Evolutionary conservation across 2,797 vertebrate species (phyloP), one percentile per base, ranked within the genome.

Genomic region (Acanthurus lineatus): DNA sequence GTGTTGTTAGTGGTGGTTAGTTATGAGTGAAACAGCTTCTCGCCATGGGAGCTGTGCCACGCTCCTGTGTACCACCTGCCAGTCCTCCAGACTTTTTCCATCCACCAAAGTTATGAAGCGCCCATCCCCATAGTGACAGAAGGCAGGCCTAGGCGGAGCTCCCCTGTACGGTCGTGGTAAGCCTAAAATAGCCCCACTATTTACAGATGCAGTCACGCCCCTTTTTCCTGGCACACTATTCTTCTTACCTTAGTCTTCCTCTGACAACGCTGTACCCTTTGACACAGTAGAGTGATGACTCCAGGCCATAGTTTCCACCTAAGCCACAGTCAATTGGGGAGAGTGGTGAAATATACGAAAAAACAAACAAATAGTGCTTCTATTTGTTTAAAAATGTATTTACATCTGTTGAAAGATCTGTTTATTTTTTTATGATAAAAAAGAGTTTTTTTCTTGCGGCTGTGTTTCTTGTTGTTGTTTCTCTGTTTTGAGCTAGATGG

Each of bases 21-120:
- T 83, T 88, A 81, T 81, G 84, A 79, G 71, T 88, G 77, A 89
- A 89, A 77, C 81, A 73, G 82, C 80, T 89, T 85, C 78, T 90
- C 79, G 25, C 89, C 86, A 84, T 86, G 89, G 87, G 93, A 93
- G 89, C 86, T 81, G 75, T 90, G 91, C 92, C 92, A 91, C 67
- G 53, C 92, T 92, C 93, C 87, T 93, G 93, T 93, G 93, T 93
- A 93, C 91, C 94, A 94, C 94, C 95, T 95, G 94, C 92, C 91
- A 89, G 91, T 94, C 92, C 93, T 91, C 73, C 85, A 94, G 81
- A 89, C 90, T 93, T 95, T 95, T 96, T 95, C 94, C 95, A 94
- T 86, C 81, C 78, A 86, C 81, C 89, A 82, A 91, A 93, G 86
- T 94, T 94, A 88, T 87, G 89, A 93, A 91, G 87, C 75, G 51